Conservation (phyloP, 2,797 vertebrate species). For the Falco biarmicus region DNA sequence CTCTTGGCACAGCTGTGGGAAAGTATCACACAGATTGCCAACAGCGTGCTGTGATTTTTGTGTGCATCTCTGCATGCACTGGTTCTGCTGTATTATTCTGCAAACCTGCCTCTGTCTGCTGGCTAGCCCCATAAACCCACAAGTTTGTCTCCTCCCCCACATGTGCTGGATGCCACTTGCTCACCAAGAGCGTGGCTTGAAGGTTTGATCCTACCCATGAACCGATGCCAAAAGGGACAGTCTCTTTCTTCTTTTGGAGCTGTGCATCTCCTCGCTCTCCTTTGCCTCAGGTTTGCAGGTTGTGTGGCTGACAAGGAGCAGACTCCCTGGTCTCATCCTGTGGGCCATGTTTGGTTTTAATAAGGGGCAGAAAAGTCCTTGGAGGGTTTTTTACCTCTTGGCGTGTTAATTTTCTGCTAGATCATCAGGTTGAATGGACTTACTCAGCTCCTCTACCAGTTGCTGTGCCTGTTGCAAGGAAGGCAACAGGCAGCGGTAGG, state of each 20-base stretch:
- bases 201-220: background rate
- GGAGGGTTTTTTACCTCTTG: background rate
- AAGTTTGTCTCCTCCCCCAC: accelerated
- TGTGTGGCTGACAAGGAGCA: background rate
- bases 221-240: background rate
- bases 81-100: background rate
- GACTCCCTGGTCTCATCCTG: background rate
- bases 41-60: background rate
- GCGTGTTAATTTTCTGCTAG: background rate
- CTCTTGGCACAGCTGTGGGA: background rate
- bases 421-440: background rate
- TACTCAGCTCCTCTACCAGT: background rate
- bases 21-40: background rate
- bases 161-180: background rate
- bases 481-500: background rate
- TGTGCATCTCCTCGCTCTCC: background rate
- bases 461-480: background rate
- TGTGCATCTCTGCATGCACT: background rate
- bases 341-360: background rate
- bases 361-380: background rate
- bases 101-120: background rate
- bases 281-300: background rate
- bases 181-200: background rate
- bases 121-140: background rate
- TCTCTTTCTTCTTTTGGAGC: background rate